Base-by-base conservation (phyloP, 2,797 vertebrate species). In the Neosilurus hyrtlii region DNA sequence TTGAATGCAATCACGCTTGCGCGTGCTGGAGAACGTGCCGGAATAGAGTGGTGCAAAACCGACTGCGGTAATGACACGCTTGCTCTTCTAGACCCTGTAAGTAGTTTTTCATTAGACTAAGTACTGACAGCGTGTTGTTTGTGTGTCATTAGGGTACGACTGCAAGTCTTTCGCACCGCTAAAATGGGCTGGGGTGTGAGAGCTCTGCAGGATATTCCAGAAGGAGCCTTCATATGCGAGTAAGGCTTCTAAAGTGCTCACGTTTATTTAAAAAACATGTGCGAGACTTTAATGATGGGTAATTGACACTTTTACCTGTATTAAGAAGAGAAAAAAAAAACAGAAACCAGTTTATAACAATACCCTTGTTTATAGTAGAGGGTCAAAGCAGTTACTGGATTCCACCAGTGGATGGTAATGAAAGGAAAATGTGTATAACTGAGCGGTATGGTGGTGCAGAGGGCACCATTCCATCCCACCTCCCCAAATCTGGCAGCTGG, bases 1-100 rank as follows among this genome's bases (percentile, higher is more conserved):
- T 99, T 0, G 98, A 99, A 92, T 99, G 98, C 87, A 98, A 99
- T 89, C 97, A 98, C 0, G 96, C 97, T n/a, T 99, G 97, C 88
- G 96, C 96, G 11, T 99, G 97, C 91, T 99, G 97, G 97, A 94
- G 96, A 87, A 96, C 92, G 71, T 99, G 98, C 86, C 95, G 96
- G 87, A 99, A 99, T 91, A 90, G 98, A 0, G 97, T 99, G 57
- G 96, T 98, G 74, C 98, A 99, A 89, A 98, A 98, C 0, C 97
- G 97, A 57, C 93, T 98, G 87, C 94, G 96, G 97, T 96, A 90
- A 93, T 22, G 8, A 52, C 37, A 14, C 11, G 7, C n/a, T 22
- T 3, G 0, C 54, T 37, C 22, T 35, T 61, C 67, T 35, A 52
- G 80, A 49, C 20, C 9, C 10, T 75, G 9, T 75, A 24, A 52